phyloP scores from a whole-genome alignment of 1,140 invertebrate species.

The Aleiodes sp. region DNA sequence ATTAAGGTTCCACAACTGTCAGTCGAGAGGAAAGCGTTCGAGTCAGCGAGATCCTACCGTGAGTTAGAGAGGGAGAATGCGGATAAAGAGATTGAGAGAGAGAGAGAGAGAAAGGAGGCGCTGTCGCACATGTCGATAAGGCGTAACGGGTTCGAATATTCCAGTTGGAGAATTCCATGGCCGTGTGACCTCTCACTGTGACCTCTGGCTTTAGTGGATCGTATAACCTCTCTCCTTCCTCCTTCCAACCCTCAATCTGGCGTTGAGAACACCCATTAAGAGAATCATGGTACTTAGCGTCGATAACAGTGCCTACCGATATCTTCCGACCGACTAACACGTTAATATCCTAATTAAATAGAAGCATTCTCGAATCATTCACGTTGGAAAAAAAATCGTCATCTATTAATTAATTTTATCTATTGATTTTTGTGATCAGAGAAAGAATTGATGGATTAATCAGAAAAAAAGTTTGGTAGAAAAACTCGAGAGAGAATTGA shows the following conservation, averaged over 20 bases:
- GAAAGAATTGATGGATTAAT: too few relatives aligned
- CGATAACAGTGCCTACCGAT: slow-evolving; percentile 34
- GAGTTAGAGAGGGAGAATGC: background rate
- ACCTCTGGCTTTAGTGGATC: background rate
- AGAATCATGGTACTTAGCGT: slow-evolving; percentile 43
- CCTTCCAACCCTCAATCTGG: slow-evolving; percentile 36
- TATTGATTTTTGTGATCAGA: too few relatives aligned
- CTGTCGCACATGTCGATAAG: slow-evolving; percentile 40
- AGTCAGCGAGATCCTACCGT: background rate
- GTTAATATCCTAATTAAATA: slow-evolving; percentile 42
- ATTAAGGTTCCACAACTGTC: background rate
- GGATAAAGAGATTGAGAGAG: background rate
- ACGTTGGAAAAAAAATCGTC: background rate
- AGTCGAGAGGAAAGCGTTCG: slow-evolving; percentile 3
- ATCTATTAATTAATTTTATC: too few relatives aligned
- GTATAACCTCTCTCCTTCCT: slow-evolving; percentile 4
- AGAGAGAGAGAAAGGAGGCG: too few relatives aligned
- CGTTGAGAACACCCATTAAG: slow-evolving; percentile 39
- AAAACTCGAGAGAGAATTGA: too few relatives aligned
- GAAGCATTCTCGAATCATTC: slow-evolving; percentile 16
- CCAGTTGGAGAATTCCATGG: background rate
- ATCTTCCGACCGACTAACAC: slow-evolving; percentile 23
- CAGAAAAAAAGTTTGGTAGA: too few relatives aligned
- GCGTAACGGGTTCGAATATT: slow-evolving; percentile 32
- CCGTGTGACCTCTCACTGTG: slow-evolving; percentile 8